Evolutionary conservation across 2,797 vertebrate species (phyloP).

Genomic region (Triplophysa yarkandensis): DNA sequence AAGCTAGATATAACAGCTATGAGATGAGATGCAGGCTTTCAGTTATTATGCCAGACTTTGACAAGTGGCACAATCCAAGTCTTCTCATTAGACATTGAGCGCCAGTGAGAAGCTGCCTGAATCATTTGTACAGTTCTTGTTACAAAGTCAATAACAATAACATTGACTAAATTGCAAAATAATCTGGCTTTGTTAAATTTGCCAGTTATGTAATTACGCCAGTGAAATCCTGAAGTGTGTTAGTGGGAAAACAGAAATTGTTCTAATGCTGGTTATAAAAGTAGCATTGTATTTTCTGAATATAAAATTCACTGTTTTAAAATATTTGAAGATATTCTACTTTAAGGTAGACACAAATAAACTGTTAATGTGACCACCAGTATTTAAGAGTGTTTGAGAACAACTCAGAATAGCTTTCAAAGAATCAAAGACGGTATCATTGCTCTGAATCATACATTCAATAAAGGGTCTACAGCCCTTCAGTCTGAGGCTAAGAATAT

Average conservation of each 20-base stretch:
- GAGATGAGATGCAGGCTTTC: not conserved
- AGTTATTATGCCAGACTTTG: slow-evolving; percentile 8
- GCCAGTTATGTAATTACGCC: not conserved
- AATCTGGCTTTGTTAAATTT: not conserved
- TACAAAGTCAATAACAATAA: slow-evolving; percentile 1
- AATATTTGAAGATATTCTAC: too few species aligned
- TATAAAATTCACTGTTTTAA: not conserved
- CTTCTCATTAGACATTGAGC: not conserved
- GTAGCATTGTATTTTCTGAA: not conserved
- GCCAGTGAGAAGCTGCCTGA: not conserved
- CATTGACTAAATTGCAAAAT: not conserved
- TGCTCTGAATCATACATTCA: not conserved
- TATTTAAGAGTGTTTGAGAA: not conserved
- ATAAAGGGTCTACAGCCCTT: not conserved
- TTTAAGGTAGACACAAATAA: not conserved
- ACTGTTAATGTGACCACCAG: not conserved
- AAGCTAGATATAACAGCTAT: slow-evolving; percentile 1
- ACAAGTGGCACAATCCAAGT: not conserved
- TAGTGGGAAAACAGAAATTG: not conserved
- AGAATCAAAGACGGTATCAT: not conserved
- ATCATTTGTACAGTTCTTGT: slow-evolving; percentile 1
- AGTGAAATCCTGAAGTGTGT: not conserved
- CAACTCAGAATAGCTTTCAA: not conserved
- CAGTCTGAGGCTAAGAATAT: not conserved
- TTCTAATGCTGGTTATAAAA: not conserved